Evolutionary conservation across 2,113 vertebrate genomes (phyloP).

Genomic region (Passer montanus): DNA sequence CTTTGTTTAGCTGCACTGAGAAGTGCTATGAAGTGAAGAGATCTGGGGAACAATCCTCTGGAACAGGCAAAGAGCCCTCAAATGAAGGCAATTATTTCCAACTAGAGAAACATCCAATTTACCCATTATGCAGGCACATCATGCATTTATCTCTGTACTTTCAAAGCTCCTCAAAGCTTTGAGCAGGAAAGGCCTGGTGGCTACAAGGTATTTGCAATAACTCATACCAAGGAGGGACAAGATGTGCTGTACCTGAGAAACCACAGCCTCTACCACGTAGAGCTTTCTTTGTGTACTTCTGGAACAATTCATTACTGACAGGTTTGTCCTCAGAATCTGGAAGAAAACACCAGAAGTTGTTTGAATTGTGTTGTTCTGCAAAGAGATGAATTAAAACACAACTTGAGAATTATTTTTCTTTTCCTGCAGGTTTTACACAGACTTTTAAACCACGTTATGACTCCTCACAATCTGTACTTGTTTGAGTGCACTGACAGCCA

Average conservation of each 20-base stretch:
- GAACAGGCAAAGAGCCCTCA: neutral
- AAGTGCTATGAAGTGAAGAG: neutral
- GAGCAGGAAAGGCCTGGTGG: neutral
- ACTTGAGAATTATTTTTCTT: neutral
- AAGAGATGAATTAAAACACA: neutral
- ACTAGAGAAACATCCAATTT: neutral
- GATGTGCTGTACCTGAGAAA: neutral
- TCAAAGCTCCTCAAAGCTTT: neutral
- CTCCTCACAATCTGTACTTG: neutral
- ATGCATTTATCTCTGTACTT: neutral
- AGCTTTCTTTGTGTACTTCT: neutral
- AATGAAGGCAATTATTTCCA: neutral
- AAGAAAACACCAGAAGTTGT: neutral
- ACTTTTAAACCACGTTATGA: neutral
- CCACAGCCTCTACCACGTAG: neutral
- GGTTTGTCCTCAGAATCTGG: neutral
- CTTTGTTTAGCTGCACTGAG: neutral
- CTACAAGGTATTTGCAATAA: neutral
- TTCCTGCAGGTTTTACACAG: neutral
- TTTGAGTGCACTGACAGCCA: neutral
- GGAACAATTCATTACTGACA: neutral
- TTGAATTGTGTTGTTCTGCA: neutral
- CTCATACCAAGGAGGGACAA: neutral
- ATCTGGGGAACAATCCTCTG: neutral
- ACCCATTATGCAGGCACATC: neutral